Conservation (phyloP, 30 jellyfish, hydroid and myxozoan genomes). For the Morbakka virulenta region DNA sequence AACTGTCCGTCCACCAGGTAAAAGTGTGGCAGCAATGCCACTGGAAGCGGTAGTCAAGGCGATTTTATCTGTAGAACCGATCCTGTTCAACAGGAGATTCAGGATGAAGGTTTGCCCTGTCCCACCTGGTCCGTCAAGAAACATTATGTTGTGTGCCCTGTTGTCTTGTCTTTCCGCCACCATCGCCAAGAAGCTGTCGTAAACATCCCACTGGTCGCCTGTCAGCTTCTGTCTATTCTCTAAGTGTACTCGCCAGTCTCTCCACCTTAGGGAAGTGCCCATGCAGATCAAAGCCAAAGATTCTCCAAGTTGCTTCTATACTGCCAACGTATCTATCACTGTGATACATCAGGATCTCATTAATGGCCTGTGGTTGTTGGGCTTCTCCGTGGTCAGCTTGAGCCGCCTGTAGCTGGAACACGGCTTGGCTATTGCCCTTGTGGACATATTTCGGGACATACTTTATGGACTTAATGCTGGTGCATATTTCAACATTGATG, state of each 20-base stretch:
- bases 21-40: conserved; percentile 69
- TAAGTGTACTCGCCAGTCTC: conserved; percentile 62
- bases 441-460: conserved; percentile 47
- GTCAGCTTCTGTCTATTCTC: conserved; percentile 36
- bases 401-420: background rate
- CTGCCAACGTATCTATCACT: conserved; percentile 49
- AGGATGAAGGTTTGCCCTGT: conserved; percentile 65
- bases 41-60: conserved; percentile 61
- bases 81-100: conserved; percentile 16
- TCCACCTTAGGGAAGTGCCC: conserved; percentile 38
- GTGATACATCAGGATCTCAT: background rate
- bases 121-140: too few species aligned
- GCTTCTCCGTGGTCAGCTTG: too few species aligned
- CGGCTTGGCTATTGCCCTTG: conserved; percentile 18
- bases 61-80: conserved; percentile 17
- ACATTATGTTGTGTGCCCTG: too few species aligned
- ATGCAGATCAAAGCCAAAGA: conserved; percentile 27
- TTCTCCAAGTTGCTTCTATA: conserved; percentile 62
- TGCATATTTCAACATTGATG: conserved; percentile 56
- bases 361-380: background rate
- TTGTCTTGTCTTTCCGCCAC: background rate
- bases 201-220: conserved; percentile 16
- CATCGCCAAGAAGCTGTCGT: conserved; percentile 11
- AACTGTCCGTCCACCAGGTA: conserved; percentile 68
- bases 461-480: conserved; percentile 23